A percentile compares a stretch with the other conserved stretches of the same genome.
These are phyloP conservation scores for Eulacestoma nigropectus DNA, from an alignment of 2,113 vertebrate species.

Conservation along the genomic window DNA sequence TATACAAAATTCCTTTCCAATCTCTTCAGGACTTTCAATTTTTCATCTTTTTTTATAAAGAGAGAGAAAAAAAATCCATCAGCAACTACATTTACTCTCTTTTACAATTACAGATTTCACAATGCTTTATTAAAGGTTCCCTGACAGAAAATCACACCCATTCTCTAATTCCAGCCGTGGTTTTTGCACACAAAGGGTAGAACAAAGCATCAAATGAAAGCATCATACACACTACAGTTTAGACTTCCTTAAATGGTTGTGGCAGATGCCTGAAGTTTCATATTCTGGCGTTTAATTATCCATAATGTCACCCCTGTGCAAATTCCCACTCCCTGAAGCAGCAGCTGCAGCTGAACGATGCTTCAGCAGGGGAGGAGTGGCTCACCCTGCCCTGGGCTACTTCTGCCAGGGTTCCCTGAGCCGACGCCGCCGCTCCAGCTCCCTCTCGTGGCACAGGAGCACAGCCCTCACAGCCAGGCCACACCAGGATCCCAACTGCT, in stretches of 20 bases:
- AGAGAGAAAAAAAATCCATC: not conserved
- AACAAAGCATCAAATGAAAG: not conserved
- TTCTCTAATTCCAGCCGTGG: not conserved
- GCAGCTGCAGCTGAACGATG: not conserved
- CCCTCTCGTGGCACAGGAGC: not conserved
- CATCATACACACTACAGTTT: not conserved
- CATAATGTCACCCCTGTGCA: not conserved
- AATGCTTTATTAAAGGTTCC: not conserved
- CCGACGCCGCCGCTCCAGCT: not conserved
- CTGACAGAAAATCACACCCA: not conserved
- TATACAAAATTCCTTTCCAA: not conserved
- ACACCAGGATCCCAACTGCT: not conserved
- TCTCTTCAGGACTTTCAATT: constrained; percentile 35
- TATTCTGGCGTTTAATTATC: not conserved
- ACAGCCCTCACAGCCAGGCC: not conserved
- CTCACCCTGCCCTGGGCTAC: not conserved
- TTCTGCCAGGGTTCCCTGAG: not conserved
- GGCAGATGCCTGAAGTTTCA: not conserved
- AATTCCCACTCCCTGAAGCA: not conserved
- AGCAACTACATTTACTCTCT: not conserved
- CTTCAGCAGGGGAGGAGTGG: not conserved
- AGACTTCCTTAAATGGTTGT: not conserved
- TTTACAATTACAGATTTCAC: not conserved
- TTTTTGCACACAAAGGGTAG: not conserved
- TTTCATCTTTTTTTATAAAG: constrained; percentile 37